Evolutionary conservation across 2,113 vertebrate species (phyloP), one percentile per base, ranked within the genome.

Genomic region (Boleophthalmus pectinirostris): DNA sequence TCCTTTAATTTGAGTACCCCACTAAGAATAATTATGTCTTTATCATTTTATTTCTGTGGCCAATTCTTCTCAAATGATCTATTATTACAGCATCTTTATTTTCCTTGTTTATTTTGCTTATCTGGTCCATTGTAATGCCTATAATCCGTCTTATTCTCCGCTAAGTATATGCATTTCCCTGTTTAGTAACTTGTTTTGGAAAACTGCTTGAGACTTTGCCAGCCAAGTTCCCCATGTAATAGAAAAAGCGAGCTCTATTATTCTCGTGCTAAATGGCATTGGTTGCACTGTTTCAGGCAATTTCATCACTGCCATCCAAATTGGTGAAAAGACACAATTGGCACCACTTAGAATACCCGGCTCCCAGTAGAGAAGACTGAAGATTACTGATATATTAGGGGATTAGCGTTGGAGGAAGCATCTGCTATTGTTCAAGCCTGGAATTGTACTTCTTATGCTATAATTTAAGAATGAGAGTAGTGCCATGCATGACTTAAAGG

Each of bases 301-400:
- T 82, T 87, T 78, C 79, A 77, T 89, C 75, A 81, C 75, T 73
- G 68, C 38, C 43, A 46, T 58, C 38, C 63, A 29, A 24, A 73
- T 56, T 63, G 63, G 70, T 72, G 65, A 2, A 79, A 66, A 58
- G 67, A 12, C 15, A 23, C 75, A 35, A 72, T 74, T 85, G 64
- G 71, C 73, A 79, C 47, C 51, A 53, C 66, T 69, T 71, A 75
- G 56, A 70, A 54, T 15, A 21, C 29, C 61, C 49, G 21, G 58
- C 71, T 69, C 61, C 51, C 5, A 21, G 33, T 58, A 58, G 72
- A 78, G 68, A 54, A 60, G 72, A 70, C 23, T n/a, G 29, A 69
- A 71, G 69, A 76, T 77, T 49, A n/a, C 69, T 24, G 68, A 78
- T 74, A n/a, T 54, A 61, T 77, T 69, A 56, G 53, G 45, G 61